phyloP scores from a whole-genome alignment of 2,888 invertebrate species.

The Eupithecia tripunctaria region DNA sequence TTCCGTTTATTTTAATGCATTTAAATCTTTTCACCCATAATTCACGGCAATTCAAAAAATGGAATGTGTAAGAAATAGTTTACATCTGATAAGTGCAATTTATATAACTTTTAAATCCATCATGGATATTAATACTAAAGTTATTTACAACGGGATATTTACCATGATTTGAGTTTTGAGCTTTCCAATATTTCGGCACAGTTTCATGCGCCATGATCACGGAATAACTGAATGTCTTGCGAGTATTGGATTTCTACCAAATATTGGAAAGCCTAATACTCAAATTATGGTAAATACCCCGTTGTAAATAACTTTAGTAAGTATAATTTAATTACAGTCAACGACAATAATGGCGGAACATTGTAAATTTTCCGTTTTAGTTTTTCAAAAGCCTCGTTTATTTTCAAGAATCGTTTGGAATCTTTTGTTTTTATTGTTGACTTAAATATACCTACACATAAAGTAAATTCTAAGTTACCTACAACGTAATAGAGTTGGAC shows the following conservation, averaged over 20 bases:
- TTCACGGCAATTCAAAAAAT: neutral
- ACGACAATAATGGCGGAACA: neutral
- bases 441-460: neutral
- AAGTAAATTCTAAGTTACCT: neutral
- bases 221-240: too few relatives aligned
- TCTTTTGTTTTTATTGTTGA: neutral
- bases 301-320: too few relatives aligned
- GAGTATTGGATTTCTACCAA: too few relatives aligned
- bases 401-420: neutral
- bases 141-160: too few relatives aligned
- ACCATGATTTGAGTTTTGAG: too few relatives aligned
- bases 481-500: neutral
- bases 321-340: neutral
- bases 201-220: too few relatives aligned
- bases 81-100: neutral
- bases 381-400: neutral
- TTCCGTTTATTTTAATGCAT: neutral
- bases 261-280: too few relatives aligned
- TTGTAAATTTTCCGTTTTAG: neutral
- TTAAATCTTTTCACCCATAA: neutral
- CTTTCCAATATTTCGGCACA: too few relatives aligned
- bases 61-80: conserved; percentile 4
- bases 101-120: too few relatives aligned
- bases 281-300: too few relatives aligned
- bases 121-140: too few relatives aligned